Conservation (phyloP, 2,113 vertebrate species). For the Neotragus pygmaeus region DNA sequence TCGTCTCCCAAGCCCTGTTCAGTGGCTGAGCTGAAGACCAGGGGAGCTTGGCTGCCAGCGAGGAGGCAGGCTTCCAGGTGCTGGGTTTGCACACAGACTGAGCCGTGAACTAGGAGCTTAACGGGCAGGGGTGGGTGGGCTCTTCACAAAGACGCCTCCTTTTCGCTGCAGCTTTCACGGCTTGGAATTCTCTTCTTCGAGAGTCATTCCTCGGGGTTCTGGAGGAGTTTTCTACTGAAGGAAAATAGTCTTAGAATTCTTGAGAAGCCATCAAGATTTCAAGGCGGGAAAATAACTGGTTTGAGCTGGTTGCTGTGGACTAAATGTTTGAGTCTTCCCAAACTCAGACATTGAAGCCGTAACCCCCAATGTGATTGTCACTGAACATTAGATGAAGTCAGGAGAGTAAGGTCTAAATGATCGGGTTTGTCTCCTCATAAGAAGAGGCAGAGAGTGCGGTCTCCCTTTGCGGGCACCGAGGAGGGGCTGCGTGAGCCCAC, state of each 20-base stretch:
- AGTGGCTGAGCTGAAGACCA: not conserved
- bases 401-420: not conserved
- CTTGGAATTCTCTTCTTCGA: not conserved
- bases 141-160: not conserved
- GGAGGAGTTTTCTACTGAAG: not conserved
- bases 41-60: fast-evolving
- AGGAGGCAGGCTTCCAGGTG: not conserved
- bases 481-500: not conserved
- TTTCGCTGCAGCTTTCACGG: fast-evolving
- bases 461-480: fast-evolving
- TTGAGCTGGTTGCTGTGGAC: not conserved
- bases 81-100: not conserved
- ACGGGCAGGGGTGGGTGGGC: not conserved
- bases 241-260: not conserved
- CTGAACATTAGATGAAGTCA: not conserved
- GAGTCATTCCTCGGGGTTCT: not conserved
- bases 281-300: not conserved
- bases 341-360: not conserved
- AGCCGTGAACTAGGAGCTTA: not conserved
- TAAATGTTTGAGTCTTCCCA: not conserved
- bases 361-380: fast-evolving
- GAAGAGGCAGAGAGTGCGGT: not conserved
- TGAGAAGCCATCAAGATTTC: not conserved
- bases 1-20: too few species aligned
- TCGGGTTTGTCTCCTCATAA: not conserved